A percentile compares a stretch with the other conserved stretches of the same genome.
Evolutionary conservation across 2,797 vertebrate genomes (phyloP).

Genomic region (Amazona finschi): DNA sequence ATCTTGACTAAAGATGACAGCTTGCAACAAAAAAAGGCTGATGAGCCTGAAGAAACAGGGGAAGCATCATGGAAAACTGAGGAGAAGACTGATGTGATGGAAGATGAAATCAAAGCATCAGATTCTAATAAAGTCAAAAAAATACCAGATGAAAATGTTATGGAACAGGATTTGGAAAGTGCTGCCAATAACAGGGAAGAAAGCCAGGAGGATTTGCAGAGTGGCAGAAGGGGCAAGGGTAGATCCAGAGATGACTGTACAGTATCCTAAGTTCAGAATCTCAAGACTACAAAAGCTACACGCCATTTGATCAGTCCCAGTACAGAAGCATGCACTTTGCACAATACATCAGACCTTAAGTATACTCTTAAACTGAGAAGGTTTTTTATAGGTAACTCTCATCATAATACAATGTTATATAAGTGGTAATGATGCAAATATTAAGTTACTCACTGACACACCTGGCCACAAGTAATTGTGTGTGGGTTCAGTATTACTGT

Average conservation of each 20-base stretch:
- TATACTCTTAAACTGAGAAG: not conserved
- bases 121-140: not conserved
- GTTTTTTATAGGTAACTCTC: not conserved
- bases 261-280: constrained; percentile 75
- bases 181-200: not conserved
- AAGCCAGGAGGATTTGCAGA: constrained; percentile 57
- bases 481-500: not conserved
- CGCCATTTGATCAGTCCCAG: not conserved
- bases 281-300: not conserved
- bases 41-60: not conserved
- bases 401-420: not conserved
- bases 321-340: not conserved
- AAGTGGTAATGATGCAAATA: not conserved
- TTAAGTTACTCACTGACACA: not conserved
- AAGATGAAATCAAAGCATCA: not conserved
- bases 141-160: not conserved
- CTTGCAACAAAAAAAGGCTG: not conserved
- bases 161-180: not conserved
- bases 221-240: constrained; percentile 75
- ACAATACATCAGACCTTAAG: not conserved
- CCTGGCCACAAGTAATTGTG: not conserved
- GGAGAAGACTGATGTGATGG: not conserved
- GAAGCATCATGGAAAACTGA: not conserved
- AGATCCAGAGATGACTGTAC: constrained; percentile 88
- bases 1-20: not conserved